Base-by-base conservation (phyloP, 2,113 vertebrate genomes). In the Mustela nigripes region DNA sequence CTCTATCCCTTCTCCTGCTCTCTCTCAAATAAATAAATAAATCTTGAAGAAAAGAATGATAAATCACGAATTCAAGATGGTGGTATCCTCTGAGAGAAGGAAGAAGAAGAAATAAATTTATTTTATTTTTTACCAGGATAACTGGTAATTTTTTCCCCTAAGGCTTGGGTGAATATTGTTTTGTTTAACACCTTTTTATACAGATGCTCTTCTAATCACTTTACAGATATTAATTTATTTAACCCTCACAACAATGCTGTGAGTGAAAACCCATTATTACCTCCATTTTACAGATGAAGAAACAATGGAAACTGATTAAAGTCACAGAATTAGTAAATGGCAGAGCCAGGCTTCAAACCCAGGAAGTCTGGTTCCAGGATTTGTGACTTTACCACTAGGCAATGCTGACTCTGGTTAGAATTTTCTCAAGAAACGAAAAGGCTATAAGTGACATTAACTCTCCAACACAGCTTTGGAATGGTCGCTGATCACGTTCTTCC, bases 401-500 rank as follows among this genome's bases (percentile, higher is more conserved):
- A 7, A 4, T 5, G 3, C 48, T 36, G 45, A 67, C 31, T 65
- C 56, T 21, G 11, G 0, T n/a, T 53, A 67, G 26, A 33, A 60
- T 31, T 60, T 65, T 33, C 60, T 12, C 21, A 53, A 31, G 45
- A 90, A 42, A 71, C n/a, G 2, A 63, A 36, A 53, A 81, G 53
- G 12, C 60, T 36, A 16, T 24, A 7, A 11, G 53, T 65, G 45
- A 53, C 16, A 5, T 3, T 12, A 36, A 4, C 50, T 71, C 18
- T 22, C 60, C 81, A 26, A 0, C 3, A 15, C 36, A 5, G 0
- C 7, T 24, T 31, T 45, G 53, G 69, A 50, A 31, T 24, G 0
- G 7, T 1, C 0, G 1, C 33, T 18, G 4, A 2, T 36, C 45
- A 12, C 2, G 0, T 14, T 71, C 60, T 1, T 0, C 18, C 9